Evolutionary conservation across 1,140 invertebrate genomes (phyloP).

Genomic region (Lamellibrachia luymesi): DNA sequence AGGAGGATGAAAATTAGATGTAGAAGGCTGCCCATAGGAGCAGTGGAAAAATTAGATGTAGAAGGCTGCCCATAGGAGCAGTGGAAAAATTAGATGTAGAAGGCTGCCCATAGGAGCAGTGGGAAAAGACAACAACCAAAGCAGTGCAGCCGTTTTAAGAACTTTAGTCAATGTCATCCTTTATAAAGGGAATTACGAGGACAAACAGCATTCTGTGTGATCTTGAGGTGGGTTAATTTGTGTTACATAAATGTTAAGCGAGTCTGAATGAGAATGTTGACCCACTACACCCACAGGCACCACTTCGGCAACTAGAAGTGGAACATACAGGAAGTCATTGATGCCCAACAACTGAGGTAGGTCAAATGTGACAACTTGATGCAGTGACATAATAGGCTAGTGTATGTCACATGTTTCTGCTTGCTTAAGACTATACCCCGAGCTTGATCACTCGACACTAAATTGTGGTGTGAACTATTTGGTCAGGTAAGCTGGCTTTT

Average conservation of each 20-base stretch:
- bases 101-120: too few relatives aligned
- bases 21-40: too few relatives aligned
- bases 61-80: too few relatives aligned
- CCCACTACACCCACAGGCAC: too few relatives aligned
- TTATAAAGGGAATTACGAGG: too few relatives aligned
- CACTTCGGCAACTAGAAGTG: background rate
- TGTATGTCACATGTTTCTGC: background rate
- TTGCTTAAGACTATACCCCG: background rate
- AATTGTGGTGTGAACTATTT: background rate
- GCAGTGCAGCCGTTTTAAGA: too few relatives aligned
- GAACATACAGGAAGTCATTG: background rate
- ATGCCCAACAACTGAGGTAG: background rate
- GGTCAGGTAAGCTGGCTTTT: background rate
- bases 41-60: too few relatives aligned
- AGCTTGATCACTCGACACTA: background rate
- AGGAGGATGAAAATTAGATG: too few relatives aligned
- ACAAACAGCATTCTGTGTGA: background rate
- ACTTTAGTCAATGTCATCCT: too few relatives aligned
- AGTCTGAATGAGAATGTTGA: background rate
- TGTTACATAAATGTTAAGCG: background rate
- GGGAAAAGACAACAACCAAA: too few relatives aligned
- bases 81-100: too few relatives aligned
- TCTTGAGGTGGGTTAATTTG: background rate
- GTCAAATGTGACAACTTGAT: background rate
- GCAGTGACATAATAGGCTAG: background rate